Evolutionary conservation across 2,888 invertebrate species (phyloP).

Genomic region (Ectropis crepuscularia): DNA sequence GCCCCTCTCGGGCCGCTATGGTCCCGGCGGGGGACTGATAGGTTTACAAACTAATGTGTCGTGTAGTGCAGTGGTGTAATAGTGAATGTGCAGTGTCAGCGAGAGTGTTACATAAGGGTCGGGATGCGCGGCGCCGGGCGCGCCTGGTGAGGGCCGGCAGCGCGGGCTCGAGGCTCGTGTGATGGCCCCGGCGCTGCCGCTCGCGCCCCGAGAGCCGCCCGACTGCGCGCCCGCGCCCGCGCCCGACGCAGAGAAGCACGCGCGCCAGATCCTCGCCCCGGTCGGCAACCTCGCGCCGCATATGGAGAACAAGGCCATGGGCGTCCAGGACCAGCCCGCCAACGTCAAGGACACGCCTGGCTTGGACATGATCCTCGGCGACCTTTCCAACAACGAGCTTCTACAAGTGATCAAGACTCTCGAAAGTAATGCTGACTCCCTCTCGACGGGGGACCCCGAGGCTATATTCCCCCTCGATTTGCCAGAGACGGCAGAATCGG

Average conservation of each 20-base stretch:
- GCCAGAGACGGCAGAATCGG: conserved; percentile 80
- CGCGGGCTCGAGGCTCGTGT: conserved; percentile 85
- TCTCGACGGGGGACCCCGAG: conserved; percentile 78
- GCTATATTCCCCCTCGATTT: conserved; percentile 78
- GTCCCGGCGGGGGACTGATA: conserved; percentile 75
- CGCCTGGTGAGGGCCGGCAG: conserved; percentile 73
- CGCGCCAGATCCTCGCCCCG: conserved; percentile 74
- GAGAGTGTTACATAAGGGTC: conserved; percentile 73
- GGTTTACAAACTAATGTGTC: conserved; percentile 49
- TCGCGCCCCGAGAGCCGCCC: conserved; percentile 80
- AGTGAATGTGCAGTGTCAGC: conserved; percentile 62
- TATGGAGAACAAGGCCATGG: conserved; percentile 85
- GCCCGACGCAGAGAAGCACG: conserved; percentile 57
- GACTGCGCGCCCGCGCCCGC: conserved; percentile 61
- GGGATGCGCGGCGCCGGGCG: conserved; percentile 67
- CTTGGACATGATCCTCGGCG: conserved; percentile 88
- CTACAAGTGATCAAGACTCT: conserved; percentile 91
- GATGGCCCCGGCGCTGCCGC: conserved; percentile 98
- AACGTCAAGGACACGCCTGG: conserved; percentile 84
- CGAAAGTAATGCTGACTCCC: conserved; percentile 80
- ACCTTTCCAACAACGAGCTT: conserved; percentile 85
- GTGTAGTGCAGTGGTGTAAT: conserved; percentile 58
- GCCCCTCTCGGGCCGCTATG: conserved; percentile 59
- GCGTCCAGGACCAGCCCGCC: conserved; percentile 82
- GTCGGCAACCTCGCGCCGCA: conserved; percentile 81